A percentile compares a stretch with the other conserved stretches of the same genome.
Conservation (phyloP, 2,888 invertebrate genomes). For the Gisinianus flammeolus region DNA sequence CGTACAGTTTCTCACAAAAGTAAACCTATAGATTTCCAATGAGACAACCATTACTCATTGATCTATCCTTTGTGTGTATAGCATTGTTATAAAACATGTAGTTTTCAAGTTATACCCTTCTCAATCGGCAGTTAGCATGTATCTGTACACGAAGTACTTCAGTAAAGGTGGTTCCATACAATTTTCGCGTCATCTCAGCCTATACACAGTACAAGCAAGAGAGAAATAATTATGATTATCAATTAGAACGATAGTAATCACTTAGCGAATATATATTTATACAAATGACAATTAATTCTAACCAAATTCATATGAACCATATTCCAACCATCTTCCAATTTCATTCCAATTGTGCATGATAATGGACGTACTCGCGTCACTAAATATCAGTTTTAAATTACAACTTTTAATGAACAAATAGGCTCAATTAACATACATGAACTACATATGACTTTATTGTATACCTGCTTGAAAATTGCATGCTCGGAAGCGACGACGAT, state of each 20-base stretch:
- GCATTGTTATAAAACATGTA: neutral
- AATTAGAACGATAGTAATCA: no score
- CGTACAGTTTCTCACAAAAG: conserved; percentile 42
- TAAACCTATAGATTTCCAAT: conserved; percentile 31
- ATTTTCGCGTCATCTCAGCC: conserved; percentile 50
- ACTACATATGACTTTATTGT: no score
- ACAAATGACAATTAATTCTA: no score
- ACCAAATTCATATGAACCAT: conserved; percentile 52
- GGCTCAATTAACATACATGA: no score
- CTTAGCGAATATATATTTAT: no score
- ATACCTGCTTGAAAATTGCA: conserved; percentile 43
- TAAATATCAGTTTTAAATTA: no score
- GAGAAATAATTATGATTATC: no score
- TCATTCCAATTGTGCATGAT: conserved; percentile 44
- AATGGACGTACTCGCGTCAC: conserved; percentile 38
- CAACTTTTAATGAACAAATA: no score
- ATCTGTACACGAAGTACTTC: conserved; percentile 52
- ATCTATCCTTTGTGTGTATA: neutral
- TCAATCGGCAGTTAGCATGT: conserved; percentile 55
- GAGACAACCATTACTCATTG: neutral
- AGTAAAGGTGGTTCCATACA: conserved; percentile 50
- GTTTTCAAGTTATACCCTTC: conserved; percentile 46
- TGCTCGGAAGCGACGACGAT: conserved; percentile 44
- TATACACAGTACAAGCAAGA: no score
- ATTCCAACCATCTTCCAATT: conserved; percentile 57